Base-by-base conservation (phyloP, 2,888 invertebrate genomes). In the Pristionchus exspectatus region DNA sequence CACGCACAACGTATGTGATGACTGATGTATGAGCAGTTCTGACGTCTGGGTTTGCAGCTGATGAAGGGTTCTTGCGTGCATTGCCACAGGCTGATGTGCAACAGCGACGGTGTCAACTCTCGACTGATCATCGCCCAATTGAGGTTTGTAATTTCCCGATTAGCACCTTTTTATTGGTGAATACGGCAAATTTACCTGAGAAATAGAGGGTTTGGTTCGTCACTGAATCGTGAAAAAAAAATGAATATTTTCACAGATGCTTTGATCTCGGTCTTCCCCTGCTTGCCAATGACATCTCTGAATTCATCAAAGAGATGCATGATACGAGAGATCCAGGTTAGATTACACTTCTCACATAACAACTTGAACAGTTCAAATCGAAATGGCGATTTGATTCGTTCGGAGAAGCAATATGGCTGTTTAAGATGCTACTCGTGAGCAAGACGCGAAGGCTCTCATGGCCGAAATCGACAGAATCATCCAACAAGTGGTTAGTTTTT, bases 51-150 rank as follows among this genome's bases (percentile, higher is more conserved):
- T 14, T 88, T 94, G 87, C 86, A 94, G 96, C 90, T 96, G 44
- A 91, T 96, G 90, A 95, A 95, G 91, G 95, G 95, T 5, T 95
- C 95, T 0, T 96, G 96, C 92, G 95, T 96, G 84, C 92, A 95
- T 63, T 96, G 96, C 90, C 95, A 96, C 89, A 93, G 95, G 24
- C 94, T 95, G 63, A 93, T 92, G 12, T 93, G 93, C 88, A 92
- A 92, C 87, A 90, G 91, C 21, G 92, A 93, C 63, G 87, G 91
- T 10, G 24, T 90, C 3, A 88, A 88, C 18, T 87, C 93, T n/a
- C 93, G 92, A n/a, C 94, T 97, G 56, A 96, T 97, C 0, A 96
- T 96, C 89, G 96, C 97, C 27, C 97, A 97, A 94, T 95, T 97
- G 87, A 89, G 90, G 89, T 91, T 10, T 50, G 9, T 7, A 77